Evolutionary conservation across 2,888 invertebrate genomes (phyloP).

Genomic region (Allygus modestus): DNA sequence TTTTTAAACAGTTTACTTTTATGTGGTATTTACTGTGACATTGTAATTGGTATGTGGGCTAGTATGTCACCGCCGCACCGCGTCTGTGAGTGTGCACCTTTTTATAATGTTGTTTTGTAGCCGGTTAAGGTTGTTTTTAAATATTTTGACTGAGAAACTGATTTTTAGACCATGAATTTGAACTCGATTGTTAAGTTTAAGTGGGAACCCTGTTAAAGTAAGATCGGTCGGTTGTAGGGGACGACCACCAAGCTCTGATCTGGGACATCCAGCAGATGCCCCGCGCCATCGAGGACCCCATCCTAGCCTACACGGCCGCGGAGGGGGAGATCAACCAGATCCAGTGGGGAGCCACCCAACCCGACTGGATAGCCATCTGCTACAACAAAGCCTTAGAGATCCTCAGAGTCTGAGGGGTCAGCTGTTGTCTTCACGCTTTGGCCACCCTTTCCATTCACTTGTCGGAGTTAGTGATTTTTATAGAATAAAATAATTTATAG

Average conservation of each 20-base stretch:
- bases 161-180: too few relatives aligned
- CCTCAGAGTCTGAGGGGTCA: slow-evolving; percentile 87
- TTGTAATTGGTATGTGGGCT: too few relatives aligned
- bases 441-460: neutral
- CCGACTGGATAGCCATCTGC: slow-evolving; percentile 99
- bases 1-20: too few relatives aligned
- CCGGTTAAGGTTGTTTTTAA: too few relatives aligned
- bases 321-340: slow-evolving; percentile 99
- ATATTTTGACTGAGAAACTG: too few relatives aligned
- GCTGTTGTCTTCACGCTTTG: neutral
- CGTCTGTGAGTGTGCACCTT: too few relatives aligned
- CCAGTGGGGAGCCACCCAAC: slow-evolving; percentile 99
- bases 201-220: too few relatives aligned
- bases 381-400: slow-evolving; percentile 99
- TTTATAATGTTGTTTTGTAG: too few relatives aligned
- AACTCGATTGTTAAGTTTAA: too few relatives aligned
- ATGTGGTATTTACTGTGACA: too few relatives aligned
- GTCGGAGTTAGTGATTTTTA: slow-evolving; percentile 29
- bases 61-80: too few relatives aligned
- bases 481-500: slow-evolving; percentile 42
- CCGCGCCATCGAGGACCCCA: slow-evolving; percentile 99
- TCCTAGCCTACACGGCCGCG: slow-evolving; percentile 98
- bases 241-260: slow-evolving; percentile 99
- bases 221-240: slow-evolving; percentile 81
- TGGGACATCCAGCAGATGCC: slow-evolving; percentile 99